Percentiles rank a stretch among this genome's conserved stretches.
These are phyloP conservation scores for Agapornis roseicollis DNA, from an alignment of 2,113 vertebrate species.

Conservation along the genomic window DNA sequence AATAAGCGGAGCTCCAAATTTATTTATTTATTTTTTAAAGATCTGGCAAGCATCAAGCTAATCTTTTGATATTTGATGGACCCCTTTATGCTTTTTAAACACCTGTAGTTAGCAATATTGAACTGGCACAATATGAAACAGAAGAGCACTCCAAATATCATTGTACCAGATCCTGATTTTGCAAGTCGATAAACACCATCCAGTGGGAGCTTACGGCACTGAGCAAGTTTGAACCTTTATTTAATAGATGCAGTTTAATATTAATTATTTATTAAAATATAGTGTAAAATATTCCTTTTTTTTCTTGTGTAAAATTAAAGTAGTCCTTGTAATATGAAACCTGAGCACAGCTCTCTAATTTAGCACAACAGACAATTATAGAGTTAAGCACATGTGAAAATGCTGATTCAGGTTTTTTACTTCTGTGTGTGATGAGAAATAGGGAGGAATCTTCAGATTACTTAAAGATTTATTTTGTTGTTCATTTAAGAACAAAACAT, in stretches of 20 bases:
- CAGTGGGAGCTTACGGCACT: conserved; percentile 63
- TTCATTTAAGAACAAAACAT: neutral
- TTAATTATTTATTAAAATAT: conserved; percentile 67
- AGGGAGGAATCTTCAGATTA: neutral
- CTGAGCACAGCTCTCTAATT: conserved; percentile 47
- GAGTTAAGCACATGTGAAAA: conserved; percentile 53
- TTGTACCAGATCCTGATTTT: conserved; percentile 60
- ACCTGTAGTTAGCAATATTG: conserved; percentile 70
- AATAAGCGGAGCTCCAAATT: conserved; percentile 18
- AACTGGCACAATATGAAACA: conserved; percentile 68
- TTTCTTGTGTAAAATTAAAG: conserved; percentile 25
- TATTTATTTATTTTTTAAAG: conserved; percentile 41
- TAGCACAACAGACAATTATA: conserved; percentile 15
- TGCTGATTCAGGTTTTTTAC: conserved; percentile 50
- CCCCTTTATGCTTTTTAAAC: conserved; percentile 59
- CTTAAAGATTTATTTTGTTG: conserved; percentile 5
- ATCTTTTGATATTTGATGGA: conserved; percentile 66
- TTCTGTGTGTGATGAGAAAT: neutral
- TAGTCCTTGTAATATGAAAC: conserved; percentile 48
- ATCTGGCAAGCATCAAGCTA: conserved; percentile 25
- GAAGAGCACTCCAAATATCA: conserved; percentile 53
- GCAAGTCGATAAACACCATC: conserved; percentile 61
- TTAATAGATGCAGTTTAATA: conserved; percentile 63
- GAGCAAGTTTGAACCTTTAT: conserved; percentile 60
- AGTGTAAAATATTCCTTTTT: conserved; percentile 37